Evolutionary conservation across 2,797 vertebrate genomes (phyloP).

Genomic region (Decapterus maruadsi): DNA sequence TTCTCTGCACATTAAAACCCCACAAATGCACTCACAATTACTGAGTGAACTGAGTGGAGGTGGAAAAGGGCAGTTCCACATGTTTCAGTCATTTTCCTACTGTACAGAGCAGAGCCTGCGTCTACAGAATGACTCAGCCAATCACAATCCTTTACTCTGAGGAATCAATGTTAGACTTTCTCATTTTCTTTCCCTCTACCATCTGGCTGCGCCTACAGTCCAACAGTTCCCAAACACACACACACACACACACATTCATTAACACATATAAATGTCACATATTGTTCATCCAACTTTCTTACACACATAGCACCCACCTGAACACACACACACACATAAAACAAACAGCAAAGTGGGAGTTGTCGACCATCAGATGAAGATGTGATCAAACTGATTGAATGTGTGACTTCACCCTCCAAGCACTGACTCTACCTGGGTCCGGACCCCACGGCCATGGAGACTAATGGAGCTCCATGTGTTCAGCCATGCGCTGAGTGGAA

Average conservation of each 20-base stretch:
- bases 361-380: conserved; percentile 55
- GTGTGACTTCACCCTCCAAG: background rate
- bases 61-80: conserved; percentile 12
- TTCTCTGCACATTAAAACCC: conserved; percentile 20
- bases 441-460: conserved; percentile 28
- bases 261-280: conserved; percentile 46
- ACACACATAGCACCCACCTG: conserved; percentile 51
- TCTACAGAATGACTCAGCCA: conserved; percentile 52
- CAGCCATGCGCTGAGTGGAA: conserved; percentile 14
- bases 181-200: conserved; percentile 61
- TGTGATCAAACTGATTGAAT: conserved; percentile 21
- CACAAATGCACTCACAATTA: conserved; percentile 19
- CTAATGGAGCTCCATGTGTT: conserved; percentile 39
- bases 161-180: conserved; percentile 36
- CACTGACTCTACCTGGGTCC: conserved; percentile 15
- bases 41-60: conserved; percentile 8
- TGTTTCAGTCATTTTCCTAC: conserved; percentile 3
- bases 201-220: conserved; percentile 73
- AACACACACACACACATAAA: conserved; percentile 10
- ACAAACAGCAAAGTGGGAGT: conserved; percentile 40
- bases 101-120: conserved; percentile 19
- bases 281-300: conserved; percentile 53
- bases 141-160: conserved; percentile 55
- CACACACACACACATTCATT: conserved; percentile 24
- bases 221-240: conserved; percentile 53